phyloP scores from a whole-genome alignment of 2,888 invertebrate species.

The Agelastica alni region DNA sequence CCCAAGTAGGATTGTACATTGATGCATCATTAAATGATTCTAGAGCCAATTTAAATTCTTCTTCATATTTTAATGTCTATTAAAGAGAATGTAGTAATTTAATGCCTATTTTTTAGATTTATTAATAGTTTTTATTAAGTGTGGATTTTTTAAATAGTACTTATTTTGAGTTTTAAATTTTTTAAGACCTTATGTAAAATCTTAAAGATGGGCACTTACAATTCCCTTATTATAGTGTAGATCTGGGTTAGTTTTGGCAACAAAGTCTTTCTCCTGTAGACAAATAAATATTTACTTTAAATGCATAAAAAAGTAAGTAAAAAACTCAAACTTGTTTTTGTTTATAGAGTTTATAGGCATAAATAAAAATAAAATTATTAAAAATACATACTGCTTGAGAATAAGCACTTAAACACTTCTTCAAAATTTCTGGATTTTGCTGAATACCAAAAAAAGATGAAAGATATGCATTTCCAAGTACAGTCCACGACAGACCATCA shows the following conservation, averaged over 20 bases:
- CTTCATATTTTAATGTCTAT: conserved; percentile 79
- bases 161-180: no score
- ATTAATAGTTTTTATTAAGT: no score
- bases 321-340: no score
- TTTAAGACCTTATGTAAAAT: no score
- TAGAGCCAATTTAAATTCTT: conserved; percentile 72
- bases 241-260: conserved; percentile 75
- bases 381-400: conserved; percentile 71
- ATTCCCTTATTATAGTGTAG: conserved; percentile 83
- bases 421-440: conserved; percentile 73
- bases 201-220: conserved; percentile 61
- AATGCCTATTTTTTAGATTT: no score
- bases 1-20: conserved; percentile 77
- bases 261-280: conserved; percentile 72
- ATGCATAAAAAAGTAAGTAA: background rate
- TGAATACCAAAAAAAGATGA: conserved; percentile 76
- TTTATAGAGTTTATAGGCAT: conserved; percentile 21
- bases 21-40: conserved; percentile 70
- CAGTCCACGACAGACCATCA: conserved; percentile 83
- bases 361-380: no score
- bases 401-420: conserved; percentile 79
- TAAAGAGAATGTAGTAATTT: conserved; percentile 24
- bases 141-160: no score
- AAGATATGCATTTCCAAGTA: conserved; percentile 83
- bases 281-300: no score